phyloP scores from a whole-genome alignment of 2,797 vertebrate species.

The Florisuga fusca region DNA sequence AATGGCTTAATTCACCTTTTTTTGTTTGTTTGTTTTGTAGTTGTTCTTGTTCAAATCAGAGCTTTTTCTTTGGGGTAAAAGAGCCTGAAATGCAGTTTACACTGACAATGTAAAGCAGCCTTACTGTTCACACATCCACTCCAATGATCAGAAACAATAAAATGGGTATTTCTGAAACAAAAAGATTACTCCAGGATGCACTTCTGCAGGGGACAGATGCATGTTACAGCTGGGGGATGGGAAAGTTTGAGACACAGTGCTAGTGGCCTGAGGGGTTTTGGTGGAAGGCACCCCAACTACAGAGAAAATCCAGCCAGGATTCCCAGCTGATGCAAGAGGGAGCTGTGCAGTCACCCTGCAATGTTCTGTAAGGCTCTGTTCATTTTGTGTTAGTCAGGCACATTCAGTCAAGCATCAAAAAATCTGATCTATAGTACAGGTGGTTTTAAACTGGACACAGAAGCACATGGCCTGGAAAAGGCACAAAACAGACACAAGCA shows the following conservation, averaged over 20 bases:
- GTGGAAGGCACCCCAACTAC: neutral
- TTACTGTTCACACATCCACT: neutral
- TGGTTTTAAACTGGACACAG: neutral
- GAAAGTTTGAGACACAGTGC: neutral
- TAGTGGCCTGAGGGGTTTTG: constrained; percentile 5
- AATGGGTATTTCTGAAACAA: neutral
- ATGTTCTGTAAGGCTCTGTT: constrained; percentile 35
- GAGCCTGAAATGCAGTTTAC: neutral
- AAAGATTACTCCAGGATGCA: neutral
- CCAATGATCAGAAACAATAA: neutral
- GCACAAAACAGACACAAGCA: neutral
- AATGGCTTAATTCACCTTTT: neutral
- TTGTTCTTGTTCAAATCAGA: neutral
- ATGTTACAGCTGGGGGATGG: neutral
- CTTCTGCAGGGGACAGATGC: neutral
- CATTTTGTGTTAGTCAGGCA: neutral
- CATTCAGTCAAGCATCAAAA: constrained; percentile 13
- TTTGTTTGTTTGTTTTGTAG: neutral
- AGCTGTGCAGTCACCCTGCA: constrained; percentile 25
- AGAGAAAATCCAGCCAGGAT: neutral
- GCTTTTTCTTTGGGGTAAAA: neutral
- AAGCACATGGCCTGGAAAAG: neutral
- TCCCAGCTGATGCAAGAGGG: neutral
- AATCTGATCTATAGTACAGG: neutral
- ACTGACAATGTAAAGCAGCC: neutral